A percentile compares a stretch with the other conserved stretches of the same genome.
phyloP scores from a whole-genome alignment of 2,797 vertebrate genomes.

The Simalia tracyae region DNA sequence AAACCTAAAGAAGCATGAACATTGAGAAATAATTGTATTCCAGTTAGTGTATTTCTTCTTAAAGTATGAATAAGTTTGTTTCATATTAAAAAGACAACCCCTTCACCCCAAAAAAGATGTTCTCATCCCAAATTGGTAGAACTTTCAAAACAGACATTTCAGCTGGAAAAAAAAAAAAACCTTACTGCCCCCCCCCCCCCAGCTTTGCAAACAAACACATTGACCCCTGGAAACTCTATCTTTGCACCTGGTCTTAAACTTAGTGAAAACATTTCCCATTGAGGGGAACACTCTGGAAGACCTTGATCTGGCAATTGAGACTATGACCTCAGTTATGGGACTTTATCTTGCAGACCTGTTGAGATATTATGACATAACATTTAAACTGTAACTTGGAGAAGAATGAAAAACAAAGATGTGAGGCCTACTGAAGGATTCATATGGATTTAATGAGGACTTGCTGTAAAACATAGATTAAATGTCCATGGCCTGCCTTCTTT shows the following conservation, averaged over 20 bases:
- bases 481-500: slow-evolving; percentile 39
- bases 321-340: slow-evolving; percentile 55
- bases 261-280: slow-evolving; percentile 35
- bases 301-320: slow-evolving; percentile 47
- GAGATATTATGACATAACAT: slow-evolving; percentile 53
- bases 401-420: slow-evolving; percentile 64
- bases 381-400: slow-evolving; percentile 67
- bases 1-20: neutral
- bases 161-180: neutral
- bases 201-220: neutral
- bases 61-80: neutral
- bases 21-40: neutral
- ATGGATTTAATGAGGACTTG: slow-evolving; percentile 54
- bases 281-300: slow-evolving; percentile 31
- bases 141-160: slow-evolving; percentile 35
- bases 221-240: slow-evolving; percentile 6
- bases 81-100: neutral
- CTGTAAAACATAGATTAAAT: slow-evolving; percentile 55
- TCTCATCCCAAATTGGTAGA: slow-evolving; percentile 34
- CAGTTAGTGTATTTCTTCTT: neutral
- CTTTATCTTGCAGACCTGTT: slow-evolving; percentile 64
- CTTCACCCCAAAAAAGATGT: neutral
- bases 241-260: slow-evolving; percentile 39
- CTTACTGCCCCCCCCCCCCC: neutral
- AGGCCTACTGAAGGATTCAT: slow-evolving; percentile 59